Base-by-base conservation (phyloP, 2,888 invertebrate genomes). In the Coremacera marginata region DNA sequence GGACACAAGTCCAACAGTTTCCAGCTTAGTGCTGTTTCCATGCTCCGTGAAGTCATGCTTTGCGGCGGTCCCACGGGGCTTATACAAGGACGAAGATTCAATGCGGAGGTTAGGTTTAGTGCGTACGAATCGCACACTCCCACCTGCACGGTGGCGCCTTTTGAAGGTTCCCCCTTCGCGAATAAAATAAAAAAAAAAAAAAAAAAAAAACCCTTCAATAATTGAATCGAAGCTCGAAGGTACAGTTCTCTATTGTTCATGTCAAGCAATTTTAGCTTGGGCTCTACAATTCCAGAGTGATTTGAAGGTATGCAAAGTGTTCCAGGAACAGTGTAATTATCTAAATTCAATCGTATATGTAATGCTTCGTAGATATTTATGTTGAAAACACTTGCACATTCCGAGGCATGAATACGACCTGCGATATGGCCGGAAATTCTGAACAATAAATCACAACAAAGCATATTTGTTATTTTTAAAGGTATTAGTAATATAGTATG, bases 401-500 rank as follows among this genome's bases (percentile, higher is more conserved):
- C 86, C 1, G 91, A 90, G 0, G 91, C 89, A 77, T 86, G 85
- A 14, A 91, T 90, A 81, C 91, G 87, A 0, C 91, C 91, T 34
- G 84, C 88, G n/a, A 81, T 82, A 27, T 83, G 82, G 1, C 88
- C 89, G 16, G 90, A 89, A 55, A 91, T 89, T 84, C 92, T 92
- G 84, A 92, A 95, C 75, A 92, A 90, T 78, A 96, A 87, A 89
- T 96, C 96, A 81, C 94, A 92, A 0, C 98, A 98, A 72, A 99
- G 91, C 78, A 98, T 91, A 91, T 98, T 99, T 81, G 94, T 93
- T 4, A 98, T 88, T 19, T 94, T 92, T 22, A 99, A 91, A 0
- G 97, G 96, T 34, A 96, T 90, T 65, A 99, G 90, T 3, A 94
- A 93, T 79, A 99, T 93, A 19, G 94, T 93, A 89, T 99, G 98